These are phyloP conservation scores for Brachyopa scutellaris DNA, from an alignment of 2,888 invertebrate genomes.

Conservation along the genomic window DNA sequence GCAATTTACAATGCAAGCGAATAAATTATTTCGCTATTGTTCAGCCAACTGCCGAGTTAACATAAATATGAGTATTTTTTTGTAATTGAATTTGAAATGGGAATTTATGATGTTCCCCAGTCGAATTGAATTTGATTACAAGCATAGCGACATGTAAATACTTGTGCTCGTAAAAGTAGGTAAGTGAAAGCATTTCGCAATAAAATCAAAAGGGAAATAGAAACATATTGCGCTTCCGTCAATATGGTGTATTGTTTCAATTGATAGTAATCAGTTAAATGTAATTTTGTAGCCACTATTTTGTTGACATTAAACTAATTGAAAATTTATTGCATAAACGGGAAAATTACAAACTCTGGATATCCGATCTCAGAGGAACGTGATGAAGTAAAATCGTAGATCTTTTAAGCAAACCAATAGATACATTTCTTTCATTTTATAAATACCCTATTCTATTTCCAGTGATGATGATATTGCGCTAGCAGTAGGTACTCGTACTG, in stretches of 20 bases:
- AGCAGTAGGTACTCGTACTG: background rate
- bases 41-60: background rate
- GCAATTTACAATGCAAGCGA: background rate
- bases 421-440: no score
- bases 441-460: background rate
- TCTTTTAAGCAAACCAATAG: no score
- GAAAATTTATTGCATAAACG: slow-evolving; percentile 25
- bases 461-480: background rate
- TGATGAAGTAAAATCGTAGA: slow-evolving; percentile 23
- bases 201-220: slow-evolving; percentile 19
- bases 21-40: background rate
- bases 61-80: no score
- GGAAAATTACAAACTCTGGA: slow-evolving; percentile 9
- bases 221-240: slow-evolving; percentile 30
- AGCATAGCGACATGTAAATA: no score
- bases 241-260: slow-evolving; percentile 45
- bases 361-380: slow-evolving; percentile 42
- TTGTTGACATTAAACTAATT: slow-evolving; percentile 38
- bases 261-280: slow-evolving; percentile 55
- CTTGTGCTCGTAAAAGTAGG: no score
- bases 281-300: slow-evolving; percentile 34
- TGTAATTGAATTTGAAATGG: slow-evolving; percentile 37
- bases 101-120: slow-evolving; percentile 16
- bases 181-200: background rate
- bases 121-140: slow-evolving; percentile 25